A percentile compares a stretch with the other conserved stretches of the same genome.
phyloP scores from a whole-genome alignment of 2,113 vertebrate genomes.

The Alectura lathami region DNA sequence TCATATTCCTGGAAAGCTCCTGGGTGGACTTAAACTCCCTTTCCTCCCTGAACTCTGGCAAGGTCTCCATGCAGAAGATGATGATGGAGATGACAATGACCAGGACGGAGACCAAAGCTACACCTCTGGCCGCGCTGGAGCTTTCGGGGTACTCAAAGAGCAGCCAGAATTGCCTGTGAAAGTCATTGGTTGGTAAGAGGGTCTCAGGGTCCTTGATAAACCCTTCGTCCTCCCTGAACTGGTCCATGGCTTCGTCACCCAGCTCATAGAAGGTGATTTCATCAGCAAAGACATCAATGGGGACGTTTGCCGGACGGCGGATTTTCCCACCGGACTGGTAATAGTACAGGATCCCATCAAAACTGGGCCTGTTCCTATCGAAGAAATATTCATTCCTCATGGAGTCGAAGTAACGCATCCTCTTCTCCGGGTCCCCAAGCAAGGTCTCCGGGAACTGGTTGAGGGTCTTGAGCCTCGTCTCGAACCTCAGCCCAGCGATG shows the following conservation, averaged over 20 bases:
- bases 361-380: conserved; percentile 94
- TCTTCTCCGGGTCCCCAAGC: conserved; percentile 88
- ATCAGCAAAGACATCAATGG: conserved; percentile 91
- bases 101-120: conserved; percentile 91
- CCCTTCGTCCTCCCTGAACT: conserved; percentile 95
- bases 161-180: conserved; percentile 92
- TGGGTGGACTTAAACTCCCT: conserved; percentile 65
- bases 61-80: conserved; percentile 95
- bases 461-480: conserved; percentile 91
- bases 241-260: conserved; percentile 91
- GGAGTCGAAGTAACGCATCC: conserved; percentile 94
- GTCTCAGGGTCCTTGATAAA: conserved; percentile 92
- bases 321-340: conserved; percentile 96
- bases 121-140: conserved; percentile 89
- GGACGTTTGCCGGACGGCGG: conserved; percentile 91
- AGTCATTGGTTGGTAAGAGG: conserved; percentile 86
- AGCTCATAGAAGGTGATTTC: conserved; percentile 95
- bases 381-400: conserved; percentile 99
- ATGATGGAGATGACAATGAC: conserved; percentile 96
- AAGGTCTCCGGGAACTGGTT: conserved; percentile 93
- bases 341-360: conserved; percentile 96
- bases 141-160: conserved; percentile 97
- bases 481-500: conserved; percentile 92
- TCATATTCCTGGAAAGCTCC: conserved; percentile 60
- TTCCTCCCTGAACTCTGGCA: conserved; percentile 94